phyloP scores from a whole-genome alignment of 2,888 invertebrate genomes.

The Torymus aiolomorphi region DNA sequence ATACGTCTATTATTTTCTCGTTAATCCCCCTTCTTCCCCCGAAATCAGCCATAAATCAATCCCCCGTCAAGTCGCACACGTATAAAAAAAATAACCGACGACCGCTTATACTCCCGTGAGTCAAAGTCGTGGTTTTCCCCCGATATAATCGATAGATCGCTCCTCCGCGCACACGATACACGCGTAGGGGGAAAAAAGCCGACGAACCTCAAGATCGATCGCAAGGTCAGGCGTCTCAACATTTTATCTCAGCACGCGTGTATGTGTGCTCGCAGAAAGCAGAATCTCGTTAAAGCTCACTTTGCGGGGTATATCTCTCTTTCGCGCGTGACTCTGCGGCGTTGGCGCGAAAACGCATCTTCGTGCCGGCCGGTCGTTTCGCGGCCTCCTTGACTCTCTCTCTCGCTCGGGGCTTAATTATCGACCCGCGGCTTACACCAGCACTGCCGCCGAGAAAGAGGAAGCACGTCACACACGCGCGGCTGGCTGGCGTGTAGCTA shows the following conservation, averaged over 20 bases:
- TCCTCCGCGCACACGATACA: too few relatives aligned
- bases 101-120: too few relatives aligned
- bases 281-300: too few relatives aligned
- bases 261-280: neutral
- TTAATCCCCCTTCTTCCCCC: neutral
- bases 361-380: slow-evolving; percentile 42
- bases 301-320: too few relatives aligned
- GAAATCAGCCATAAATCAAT: too few relatives aligned
- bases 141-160: too few relatives aligned
- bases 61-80: too few relatives aligned
- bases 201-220: slow-evolving; percentile 9
- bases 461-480: slow-evolving; percentile 26
- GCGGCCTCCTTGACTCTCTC: slow-evolving; percentile 19
- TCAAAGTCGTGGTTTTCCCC: too few relatives aligned
- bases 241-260: neutral
- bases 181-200: too few relatives aligned
- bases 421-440: slow-evolving; percentile 18
- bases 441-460: neutral
- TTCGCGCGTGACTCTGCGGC: slow-evolving; percentile 10
- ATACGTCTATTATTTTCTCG: neutral
- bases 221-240: neutral
- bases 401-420: slow-evolving; percentile 24
- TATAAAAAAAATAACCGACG: too few relatives aligned
- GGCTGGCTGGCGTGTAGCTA: neutral
- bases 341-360: neutral